phyloP scores from a whole-genome alignment of 2,888 invertebrate genomes.

The Isoperla grammatica region DNA sequence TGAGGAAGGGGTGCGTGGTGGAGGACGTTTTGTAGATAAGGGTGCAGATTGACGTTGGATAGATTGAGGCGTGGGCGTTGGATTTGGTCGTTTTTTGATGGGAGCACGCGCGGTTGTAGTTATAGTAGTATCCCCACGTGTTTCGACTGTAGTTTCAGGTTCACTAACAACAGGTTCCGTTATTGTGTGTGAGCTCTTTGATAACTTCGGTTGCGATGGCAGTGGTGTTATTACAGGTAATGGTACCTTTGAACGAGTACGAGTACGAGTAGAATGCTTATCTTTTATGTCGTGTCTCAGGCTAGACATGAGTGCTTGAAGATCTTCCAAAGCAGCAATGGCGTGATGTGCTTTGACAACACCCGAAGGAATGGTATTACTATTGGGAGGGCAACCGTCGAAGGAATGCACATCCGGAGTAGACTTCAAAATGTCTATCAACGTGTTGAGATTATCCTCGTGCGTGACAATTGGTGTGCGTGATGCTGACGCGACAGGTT shows the following conservation, averaged over 20 bases:
- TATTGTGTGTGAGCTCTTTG: neutral
- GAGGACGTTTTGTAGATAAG: too few species aligned
- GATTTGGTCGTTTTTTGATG: too few species aligned
- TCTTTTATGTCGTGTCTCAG: too few species aligned
- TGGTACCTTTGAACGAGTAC: too few species aligned
- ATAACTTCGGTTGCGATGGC: too few species aligned
- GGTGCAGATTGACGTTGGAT: too few species aligned
- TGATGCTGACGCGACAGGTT: neutral
- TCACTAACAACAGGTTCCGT: neutral
- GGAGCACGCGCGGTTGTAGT: too few species aligned
- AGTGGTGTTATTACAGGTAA: too few species aligned
- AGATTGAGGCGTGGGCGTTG: too few species aligned
- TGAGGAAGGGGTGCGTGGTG: too few species aligned
- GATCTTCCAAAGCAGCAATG: slow-evolving; percentile 1
- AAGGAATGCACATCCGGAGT: neutral
- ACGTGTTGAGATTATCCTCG: neutral
- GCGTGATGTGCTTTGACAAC: neutral
- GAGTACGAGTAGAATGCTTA: too few species aligned
- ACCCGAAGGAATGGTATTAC: neutral
- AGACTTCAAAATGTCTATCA: neutral
- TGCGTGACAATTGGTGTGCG: neutral
- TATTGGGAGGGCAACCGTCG: neutral
- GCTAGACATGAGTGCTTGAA: neutral
- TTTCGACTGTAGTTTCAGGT: neutral
- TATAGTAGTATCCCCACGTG: too few species aligned